Percentiles rank a stretch among this genome's conserved stretches.
Evolutionary conservation across 1,140 invertebrate species (phyloP).

Genomic region (Caerostris extrusa): DNA sequence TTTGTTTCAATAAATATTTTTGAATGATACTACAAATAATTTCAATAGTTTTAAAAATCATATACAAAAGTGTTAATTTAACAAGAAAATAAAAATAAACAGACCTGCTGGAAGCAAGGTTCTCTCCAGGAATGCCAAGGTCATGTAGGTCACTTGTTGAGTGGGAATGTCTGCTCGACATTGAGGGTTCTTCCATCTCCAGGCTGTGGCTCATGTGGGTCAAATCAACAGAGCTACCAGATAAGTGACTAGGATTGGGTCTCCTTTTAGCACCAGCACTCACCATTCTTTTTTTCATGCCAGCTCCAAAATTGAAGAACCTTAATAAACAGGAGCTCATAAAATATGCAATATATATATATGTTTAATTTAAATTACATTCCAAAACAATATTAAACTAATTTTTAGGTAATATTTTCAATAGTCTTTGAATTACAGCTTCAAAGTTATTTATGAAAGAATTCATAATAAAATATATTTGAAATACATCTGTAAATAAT

Average conservation of each 20-base stretch:
- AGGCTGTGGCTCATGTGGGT: conserved; percentile 77
- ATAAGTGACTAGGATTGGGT: conserved; percentile 79
- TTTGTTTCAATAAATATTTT: no score
- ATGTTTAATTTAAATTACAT: no score
- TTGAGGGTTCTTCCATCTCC: conserved; percentile 76
- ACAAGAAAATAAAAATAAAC: conserved; percentile 48
- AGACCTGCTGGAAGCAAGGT: conserved; percentile 84
- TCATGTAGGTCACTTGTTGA: conserved; percentile 89
- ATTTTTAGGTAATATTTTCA: no score
- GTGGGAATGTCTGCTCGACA: conserved; percentile 81
- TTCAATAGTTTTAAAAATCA: no score
- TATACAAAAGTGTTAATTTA: no score
- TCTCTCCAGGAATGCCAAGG: conserved; percentile 80
- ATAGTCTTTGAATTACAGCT: no score
- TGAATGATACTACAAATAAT: no score
- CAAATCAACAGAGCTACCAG: conserved; percentile 78
- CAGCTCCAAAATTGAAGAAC: conserved; percentile 94
- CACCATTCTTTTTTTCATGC: conserved; percentile 89
- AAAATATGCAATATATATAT: no score
- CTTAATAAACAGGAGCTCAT: conserved; percentile 82
- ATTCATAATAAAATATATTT: no score
- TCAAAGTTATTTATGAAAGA: no score
- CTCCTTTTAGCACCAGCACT: conserved; percentile 84
- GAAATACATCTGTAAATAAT: no score
- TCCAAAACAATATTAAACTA: no score